Evolutionary conservation across 2,797 vertebrate species (phyloP), one percentile per base, ranked within the genome.

Genomic region (Amblyraja radiata): DNA sequence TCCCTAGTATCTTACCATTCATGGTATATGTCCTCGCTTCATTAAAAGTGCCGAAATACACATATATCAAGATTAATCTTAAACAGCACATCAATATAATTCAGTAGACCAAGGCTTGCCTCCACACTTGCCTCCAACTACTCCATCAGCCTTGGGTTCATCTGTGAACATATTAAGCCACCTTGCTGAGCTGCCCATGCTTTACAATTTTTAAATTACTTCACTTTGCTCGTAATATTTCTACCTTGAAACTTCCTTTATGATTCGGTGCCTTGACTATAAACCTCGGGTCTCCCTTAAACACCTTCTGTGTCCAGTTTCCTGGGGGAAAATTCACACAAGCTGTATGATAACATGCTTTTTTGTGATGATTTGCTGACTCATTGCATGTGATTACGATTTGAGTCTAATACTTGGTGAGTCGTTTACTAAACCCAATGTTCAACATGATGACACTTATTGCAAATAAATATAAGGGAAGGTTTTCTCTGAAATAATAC

Each of bases 391-490:
- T 28, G 54, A 28, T n/a, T 58, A 61, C n/a, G 54, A 28, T 61
- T 58, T 86, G 83, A 28, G 58, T n/a, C 23, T 86, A 86, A 84
- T 63, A 63, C 23, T 86, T 86, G 14, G 11, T 63, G 16, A 84
- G 54, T 25, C 11, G 23, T 84, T 86, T 28, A n/a, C 83, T 86
- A 86, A 84, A 86, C 28, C 25, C 58, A 86, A n/a, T 83, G 83
- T 28, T 86, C 11, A 86, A 86, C 54, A 63, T 61, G 11, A 86
- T 63, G 54, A 86, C 54, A 86, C 58, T 28, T 84, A 61, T n/a
- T 86, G 2, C 61, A 86, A 86, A 61, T 5, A 86, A 86, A 63
- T 86, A 63, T 54, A 86, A 14, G 10, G 25, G 58, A 63, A n/a
- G 25, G 63, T 63, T 86, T 86, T 58, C 58, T 84, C 81, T 84